These are phyloP conservation scores for Ceratina japonica DNA, from an alignment of 1,140 invertebrate genomes.

Conservation along the genomic window DNA sequence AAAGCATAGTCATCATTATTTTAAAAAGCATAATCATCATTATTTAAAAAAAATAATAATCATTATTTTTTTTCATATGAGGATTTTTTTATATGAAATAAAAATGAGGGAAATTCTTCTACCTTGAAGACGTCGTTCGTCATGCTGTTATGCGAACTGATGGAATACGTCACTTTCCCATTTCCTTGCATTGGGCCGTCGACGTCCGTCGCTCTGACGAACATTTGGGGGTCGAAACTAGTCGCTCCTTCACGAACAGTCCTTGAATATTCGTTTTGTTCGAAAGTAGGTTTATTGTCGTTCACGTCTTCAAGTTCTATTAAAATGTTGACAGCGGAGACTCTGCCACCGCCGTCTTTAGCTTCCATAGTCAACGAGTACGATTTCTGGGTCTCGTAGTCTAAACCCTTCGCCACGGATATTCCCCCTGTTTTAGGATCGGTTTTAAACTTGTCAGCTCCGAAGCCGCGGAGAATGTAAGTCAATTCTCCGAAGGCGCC, in stretches of 20 bases:
- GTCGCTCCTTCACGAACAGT: slow-evolving; percentile 86
- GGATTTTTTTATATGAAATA: too few species aligned
- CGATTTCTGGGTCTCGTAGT: slow-evolving; percentile 89
- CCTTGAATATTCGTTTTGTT: slow-evolving; percentile 85
- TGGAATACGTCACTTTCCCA: slow-evolving; percentile 83
- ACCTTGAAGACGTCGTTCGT: slow-evolving; percentile 76
- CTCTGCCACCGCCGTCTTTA: slow-evolving; percentile 86
- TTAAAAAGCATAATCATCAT: too few species aligned
- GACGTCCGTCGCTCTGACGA: slow-evolving; percentile 85
- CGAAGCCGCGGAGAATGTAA: slow-evolving; percentile 87
- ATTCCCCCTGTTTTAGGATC: slow-evolving; percentile 84
- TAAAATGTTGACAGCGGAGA: slow-evolving; percentile 84
- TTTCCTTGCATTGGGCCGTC: slow-evolving; percentile 86
- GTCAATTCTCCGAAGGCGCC: slow-evolving; percentile 85
- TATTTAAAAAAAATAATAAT: too few species aligned
- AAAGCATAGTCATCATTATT: slow-evolving; percentile 73
- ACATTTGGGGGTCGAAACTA: slow-evolving; percentile 87
- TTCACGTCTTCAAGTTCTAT: slow-evolving; percentile 89
- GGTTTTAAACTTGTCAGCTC: slow-evolving; percentile 85
- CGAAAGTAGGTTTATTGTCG: slow-evolving; percentile 90
- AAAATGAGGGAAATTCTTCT: too few species aligned
- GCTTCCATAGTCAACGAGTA: slow-evolving; percentile 89
- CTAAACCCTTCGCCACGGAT: slow-evolving; percentile 82
- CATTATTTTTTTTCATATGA: too few species aligned
- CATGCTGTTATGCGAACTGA: slow-evolving; percentile 86